Evolutionary conservation across 2,888 invertebrate genomes (phyloP), one percentile per base, ranked within the genome.

Genomic region (Hirtodrosophila confusa): DNA sequence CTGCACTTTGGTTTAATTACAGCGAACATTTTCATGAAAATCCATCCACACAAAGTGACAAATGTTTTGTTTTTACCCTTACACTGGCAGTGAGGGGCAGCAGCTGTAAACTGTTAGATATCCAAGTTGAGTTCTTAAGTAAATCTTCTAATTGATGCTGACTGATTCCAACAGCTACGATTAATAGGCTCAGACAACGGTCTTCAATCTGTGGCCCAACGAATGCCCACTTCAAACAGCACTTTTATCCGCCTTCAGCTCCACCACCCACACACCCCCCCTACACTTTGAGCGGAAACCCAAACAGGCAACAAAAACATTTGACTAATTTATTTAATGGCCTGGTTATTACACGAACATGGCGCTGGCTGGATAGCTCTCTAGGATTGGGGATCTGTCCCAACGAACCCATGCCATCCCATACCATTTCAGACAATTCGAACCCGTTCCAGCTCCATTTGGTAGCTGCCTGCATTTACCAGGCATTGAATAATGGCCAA

Each of bases 301-400:
- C 60, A 39, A 62, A 66, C 51, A 9, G 66, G 54, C 60, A 70
- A 54, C 41, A 36, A 31, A 67, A 75, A 62, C 72, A 80, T 82
- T 84, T 75, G 75, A 77, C 80, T 84, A 82, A 82, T 84, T 82
- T 82, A 79, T 80, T 79, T 82, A 82, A 82, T 84, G 80, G 80
- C 79, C 69, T 77, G 80, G 80, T 82, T 80, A 84, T 84, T 84
- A 84, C 79, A 77, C 71, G 79, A 72, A 84, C 79, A 82, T 63
- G 76, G 69, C 45, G 68, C 60, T 45, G 33, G 10, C 54, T 47
- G 36, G 9, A 17, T 17, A 17, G 17, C 17, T 17, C n/a, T n/a
- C n/a, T 12, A 37, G 24, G 11, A 6, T 5, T 12, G 41, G n/a
- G n/a, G 24, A 40, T 50, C 39, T 23, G 36, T 45, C 3, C 27